Evolutionary conservation across 2,888 invertebrate genomes (phyloP).

Genomic region (Athrips mouffetella): DNA sequence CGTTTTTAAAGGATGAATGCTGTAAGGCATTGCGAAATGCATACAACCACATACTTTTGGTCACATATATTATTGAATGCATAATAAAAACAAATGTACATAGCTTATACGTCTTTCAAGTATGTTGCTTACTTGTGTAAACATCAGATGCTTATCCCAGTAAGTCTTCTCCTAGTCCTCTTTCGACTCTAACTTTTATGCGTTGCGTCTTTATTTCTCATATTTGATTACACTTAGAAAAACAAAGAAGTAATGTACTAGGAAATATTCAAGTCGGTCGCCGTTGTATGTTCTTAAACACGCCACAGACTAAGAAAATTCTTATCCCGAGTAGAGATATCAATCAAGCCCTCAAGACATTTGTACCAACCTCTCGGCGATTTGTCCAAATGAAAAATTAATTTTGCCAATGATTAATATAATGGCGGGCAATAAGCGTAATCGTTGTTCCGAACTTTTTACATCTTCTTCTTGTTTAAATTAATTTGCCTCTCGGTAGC

Average conservation of each 20-base stretch:
- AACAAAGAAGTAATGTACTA: too few relatives aligned
- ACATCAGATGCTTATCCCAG: slow-evolving; percentile 37
- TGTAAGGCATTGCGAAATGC: slow-evolving; percentile 30
- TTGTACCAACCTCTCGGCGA: slow-evolving; percentile 65
- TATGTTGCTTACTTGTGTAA: not conserved
- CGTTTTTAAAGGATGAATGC: slow-evolving; percentile 37
- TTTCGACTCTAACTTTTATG: too few relatives aligned
- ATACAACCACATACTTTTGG: too few relatives aligned
- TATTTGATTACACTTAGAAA: too few relatives aligned
- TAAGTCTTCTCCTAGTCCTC: too few relatives aligned
- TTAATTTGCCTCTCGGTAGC: slow-evolving; percentile 61
- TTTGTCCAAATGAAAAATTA: slow-evolving; percentile 78
- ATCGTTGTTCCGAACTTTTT: slow-evolving; percentile 76
- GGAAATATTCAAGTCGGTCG: too few relatives aligned
- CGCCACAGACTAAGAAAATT: slow-evolving; percentile 36
- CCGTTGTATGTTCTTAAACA: too few relatives aligned
- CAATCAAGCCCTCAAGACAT: slow-evolving; percentile 67
- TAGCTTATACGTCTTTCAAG: too few relatives aligned
- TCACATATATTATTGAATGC: too few relatives aligned
- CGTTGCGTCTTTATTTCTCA: too few relatives aligned
- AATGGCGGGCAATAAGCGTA: slow-evolving; percentile 72
- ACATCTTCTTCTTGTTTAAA: slow-evolving; percentile 75
- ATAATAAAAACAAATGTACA: too few relatives aligned
- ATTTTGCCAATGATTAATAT: slow-evolving; percentile 77
- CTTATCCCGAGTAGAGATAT: slow-evolving; percentile 52